phyloP scores from a whole-genome alignment of 2,797 vertebrate genomes.

The Hyperoplus immaculatus region DNA sequence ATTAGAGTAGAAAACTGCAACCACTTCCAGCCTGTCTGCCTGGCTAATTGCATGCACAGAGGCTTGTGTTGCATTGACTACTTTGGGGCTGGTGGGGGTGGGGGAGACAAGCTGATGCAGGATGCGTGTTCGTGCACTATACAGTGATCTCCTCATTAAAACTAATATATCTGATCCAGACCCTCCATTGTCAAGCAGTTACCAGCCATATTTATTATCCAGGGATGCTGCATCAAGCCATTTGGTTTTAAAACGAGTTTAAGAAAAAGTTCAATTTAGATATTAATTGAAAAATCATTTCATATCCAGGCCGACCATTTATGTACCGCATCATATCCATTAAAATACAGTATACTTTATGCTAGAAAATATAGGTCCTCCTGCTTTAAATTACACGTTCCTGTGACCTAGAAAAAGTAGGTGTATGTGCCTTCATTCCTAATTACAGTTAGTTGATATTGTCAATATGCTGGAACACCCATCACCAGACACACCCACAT shows the following conservation, averaged over 20 bases:
- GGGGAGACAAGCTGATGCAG: slow-evolving; percentile 33
- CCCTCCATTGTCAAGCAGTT: slow-evolving; percentile 51
- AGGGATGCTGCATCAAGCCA: slow-evolving; percentile 11
- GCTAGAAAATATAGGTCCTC: neutral
- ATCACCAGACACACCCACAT: neutral
- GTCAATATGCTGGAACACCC: neutral
- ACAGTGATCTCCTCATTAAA: slow-evolving; percentile 73
- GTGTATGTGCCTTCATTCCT: neutral
- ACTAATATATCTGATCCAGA: slow-evolving; percentile 65
- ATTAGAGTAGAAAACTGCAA: slow-evolving; percentile 76
- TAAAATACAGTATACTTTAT: neutral
- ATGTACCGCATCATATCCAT: neutral
- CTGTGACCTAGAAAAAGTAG: neutral
- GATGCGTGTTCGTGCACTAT: slow-evolving; percentile 48
- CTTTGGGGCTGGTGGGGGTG: slow-evolving; percentile 24
- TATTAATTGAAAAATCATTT: neutral
- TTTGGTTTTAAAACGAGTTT: slow-evolving; percentile 6
- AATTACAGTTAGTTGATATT: neutral
- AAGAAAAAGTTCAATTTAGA: neutral
- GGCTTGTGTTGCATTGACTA: slow-evolving; percentile 71
- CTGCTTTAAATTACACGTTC: neutral
- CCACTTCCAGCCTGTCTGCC: slow-evolving; percentile 70
- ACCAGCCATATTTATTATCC: slow-evolving; percentile 22
- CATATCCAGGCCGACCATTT: neutral
- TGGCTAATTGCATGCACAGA: slow-evolving; percentile 75